Evolutionary conservation across 1,140 invertebrate genomes (phyloP), one percentile per base, ranked within the genome.

Genomic region (Thereuonema tuberculata): DNA sequence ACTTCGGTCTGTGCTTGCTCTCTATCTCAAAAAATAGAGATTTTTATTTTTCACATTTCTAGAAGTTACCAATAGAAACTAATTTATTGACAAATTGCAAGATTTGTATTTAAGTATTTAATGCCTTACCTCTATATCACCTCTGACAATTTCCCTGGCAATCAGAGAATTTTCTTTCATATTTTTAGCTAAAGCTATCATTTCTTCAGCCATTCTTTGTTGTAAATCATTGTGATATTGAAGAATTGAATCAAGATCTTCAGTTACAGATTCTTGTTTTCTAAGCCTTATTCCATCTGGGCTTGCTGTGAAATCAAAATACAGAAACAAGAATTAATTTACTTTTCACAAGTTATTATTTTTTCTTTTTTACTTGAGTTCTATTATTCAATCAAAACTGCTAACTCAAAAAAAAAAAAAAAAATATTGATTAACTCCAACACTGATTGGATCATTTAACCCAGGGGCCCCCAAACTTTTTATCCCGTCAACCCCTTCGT

Each of bases 181-280:
- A 69, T 81, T 91, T 58, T 81, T 82, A 0, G 90, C 87, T 63
- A 95, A 79, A n/a, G 80, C 75, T 1, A 95, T 73, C 88, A 97
- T 93, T 68, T 95, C 89, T 66, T 93, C 87, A 0, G 91, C 89
- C 48, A 95, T 84, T 71, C 89, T 91, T 68, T 93, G 89, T 69
- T 95, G 91, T 71, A 88, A 82, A 64, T 85, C 82, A 66, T 88
- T 81, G 69, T 94, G 87, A 71, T 89, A 86, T 69, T 88, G 85
- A 37, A 95, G 74, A 15, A 93, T 68, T 54, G 83, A 80, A 70
- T 92, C 86, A 55, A 91, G 78, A 69, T 92, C 87, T 63, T 85
- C 80, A 55, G 26, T 5, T 2, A 3, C 27, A 14, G 9, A 5
- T 5, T 50, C 48, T 24, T 50, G 5, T 24, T 9, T 14, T 14